Conservation (phyloP, 2,113 vertebrate species). For the Syrrhaptes paradoxus region DNA sequence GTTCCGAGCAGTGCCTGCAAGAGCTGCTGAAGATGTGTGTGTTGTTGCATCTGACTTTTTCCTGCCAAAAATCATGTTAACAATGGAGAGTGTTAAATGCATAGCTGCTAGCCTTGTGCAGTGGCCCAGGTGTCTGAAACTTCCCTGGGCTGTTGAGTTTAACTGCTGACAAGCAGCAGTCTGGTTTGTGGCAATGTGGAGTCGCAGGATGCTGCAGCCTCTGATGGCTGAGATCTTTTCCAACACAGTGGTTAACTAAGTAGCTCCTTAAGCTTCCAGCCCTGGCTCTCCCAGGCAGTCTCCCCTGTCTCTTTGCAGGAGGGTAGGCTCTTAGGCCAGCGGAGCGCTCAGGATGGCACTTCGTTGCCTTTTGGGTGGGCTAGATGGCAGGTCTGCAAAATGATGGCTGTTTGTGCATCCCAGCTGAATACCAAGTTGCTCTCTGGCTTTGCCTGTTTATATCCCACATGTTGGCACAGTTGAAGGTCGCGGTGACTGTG, state of each 20-base stretch:
- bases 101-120: not conserved
- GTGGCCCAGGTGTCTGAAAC: not conserved
- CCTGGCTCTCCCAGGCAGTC: not conserved
- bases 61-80: not conserved
- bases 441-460: not conserved
- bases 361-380: not conserved
- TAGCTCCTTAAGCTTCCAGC: not conserved
- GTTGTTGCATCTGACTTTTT: not conserved
- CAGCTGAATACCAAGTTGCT: not conserved
- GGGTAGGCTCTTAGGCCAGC: not conserved
- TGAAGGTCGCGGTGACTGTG: not conserved
- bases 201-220: not conserved
- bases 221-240: not conserved
- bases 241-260: not conserved
- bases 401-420: not conserved
- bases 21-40: fast-evolving
- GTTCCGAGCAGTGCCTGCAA: not conserved
- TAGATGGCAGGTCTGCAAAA: not conserved
- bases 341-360: not conserved
- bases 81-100: not conserved
- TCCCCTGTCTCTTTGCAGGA: not conserved
- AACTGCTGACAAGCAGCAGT: not conserved
- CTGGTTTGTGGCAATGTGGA: not conserved
- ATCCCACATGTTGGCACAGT: fast-evolving
- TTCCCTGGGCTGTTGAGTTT: not conserved